phyloP scores from a whole-genome alignment of 2,888 invertebrate species.

The Branchipolynoe longqiensis region DNA sequence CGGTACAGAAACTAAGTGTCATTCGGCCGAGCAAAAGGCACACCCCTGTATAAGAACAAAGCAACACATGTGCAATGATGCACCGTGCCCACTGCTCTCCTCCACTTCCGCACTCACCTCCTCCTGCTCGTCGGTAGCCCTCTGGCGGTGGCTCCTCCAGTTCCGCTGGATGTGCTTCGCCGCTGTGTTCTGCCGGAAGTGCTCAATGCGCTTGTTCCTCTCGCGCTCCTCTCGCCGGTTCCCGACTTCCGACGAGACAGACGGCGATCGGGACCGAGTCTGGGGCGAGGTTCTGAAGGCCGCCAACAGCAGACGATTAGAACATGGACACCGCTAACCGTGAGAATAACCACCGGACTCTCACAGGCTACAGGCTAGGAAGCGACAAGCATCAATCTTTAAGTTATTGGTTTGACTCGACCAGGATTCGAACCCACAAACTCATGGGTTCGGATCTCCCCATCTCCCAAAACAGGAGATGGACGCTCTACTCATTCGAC shows the following conservation, averaged over 20 bases:
- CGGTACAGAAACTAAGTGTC: too few relatives aligned
- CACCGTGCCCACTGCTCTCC: not conserved
- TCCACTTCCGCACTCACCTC: not conserved
- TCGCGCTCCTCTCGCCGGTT: slow-evolving; percentile 55
- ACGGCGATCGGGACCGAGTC: slow-evolving; percentile 49
- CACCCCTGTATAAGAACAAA: not conserved
- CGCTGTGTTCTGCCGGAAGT: slow-evolving; percentile 70
- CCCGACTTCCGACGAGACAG: slow-evolving; percentile 52
- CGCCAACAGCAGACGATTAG: not conserved
- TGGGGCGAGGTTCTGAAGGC: not conserved
- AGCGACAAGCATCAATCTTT: too few relatives aligned
- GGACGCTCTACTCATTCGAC: too few relatives aligned
- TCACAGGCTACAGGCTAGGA: too few relatives aligned
- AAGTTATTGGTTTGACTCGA: too few relatives aligned
- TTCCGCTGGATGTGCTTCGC: slow-evolving; percentile 77
- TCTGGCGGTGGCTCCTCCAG: slow-evolving; percentile 75
- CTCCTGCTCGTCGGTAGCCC: not conserved
- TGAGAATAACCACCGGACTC: too few relatives aligned
- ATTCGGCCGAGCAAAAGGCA: too few relatives aligned
- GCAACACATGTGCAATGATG: not conserved
- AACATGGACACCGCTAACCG: too few relatives aligned
- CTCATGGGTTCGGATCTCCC: not conserved
- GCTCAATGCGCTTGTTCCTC: slow-evolving; percentile 64
- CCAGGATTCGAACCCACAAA: not conserved
- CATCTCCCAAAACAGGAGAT: too few relatives aligned